phyloP scores from a whole-genome alignment of 2,797 vertebrate genomes.

The Phrynocephalus vlangalii region DNA sequence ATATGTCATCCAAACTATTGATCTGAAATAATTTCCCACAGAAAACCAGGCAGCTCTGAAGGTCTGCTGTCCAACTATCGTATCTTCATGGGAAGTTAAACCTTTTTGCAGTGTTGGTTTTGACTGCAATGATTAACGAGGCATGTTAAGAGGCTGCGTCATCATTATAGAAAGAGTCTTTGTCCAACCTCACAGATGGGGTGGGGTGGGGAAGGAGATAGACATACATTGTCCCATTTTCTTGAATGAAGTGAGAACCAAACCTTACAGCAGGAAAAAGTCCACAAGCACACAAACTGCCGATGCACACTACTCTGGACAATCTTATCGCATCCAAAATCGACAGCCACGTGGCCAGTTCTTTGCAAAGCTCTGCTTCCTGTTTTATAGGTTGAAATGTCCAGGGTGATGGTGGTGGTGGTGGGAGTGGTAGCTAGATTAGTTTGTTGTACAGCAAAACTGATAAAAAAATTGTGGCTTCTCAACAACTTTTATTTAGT shows the following conservation, averaged over 20 bases:
- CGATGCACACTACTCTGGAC: not conserved
- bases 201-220: not conserved
- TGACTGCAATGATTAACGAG: conserved; percentile 38
- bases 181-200: conserved; percentile 39
- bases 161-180: not conserved
- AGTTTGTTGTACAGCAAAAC: no score
- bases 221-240: not conserved
- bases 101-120: conserved; percentile 28
- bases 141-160: not conserved
- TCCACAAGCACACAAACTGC: not conserved
- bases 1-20: not conserved
- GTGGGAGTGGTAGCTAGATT: no score
- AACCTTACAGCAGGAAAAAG: rapidly evolving
- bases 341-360: no score
- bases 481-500: no score
- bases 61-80: conserved; percentile 1
- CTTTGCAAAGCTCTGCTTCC: no score
- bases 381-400: no score
- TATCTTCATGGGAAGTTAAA: not conserved
- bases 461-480: no score
- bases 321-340: not conserved
- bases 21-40: conserved; percentile 23
- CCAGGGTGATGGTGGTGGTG: no score
- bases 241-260: conserved; percentile 7
- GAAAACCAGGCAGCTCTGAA: not conserved